Base-by-base conservation (phyloP, 1,140 invertebrate species). In the Riptortus pedestris region DNA sequence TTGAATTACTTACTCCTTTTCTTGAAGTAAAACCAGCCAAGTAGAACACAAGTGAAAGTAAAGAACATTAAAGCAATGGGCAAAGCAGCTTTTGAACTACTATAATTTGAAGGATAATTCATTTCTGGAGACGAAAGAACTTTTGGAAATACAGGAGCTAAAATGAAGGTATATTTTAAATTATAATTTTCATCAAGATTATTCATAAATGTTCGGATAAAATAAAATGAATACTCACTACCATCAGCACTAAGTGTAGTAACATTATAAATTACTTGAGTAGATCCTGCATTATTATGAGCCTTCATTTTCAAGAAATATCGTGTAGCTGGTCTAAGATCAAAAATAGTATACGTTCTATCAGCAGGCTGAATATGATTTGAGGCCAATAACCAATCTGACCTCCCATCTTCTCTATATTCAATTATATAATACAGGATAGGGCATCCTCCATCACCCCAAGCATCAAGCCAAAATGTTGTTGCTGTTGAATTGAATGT, bases 221-320 rank as follows among this genome's bases (percentile, higher is more conserved):
- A 57, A 22, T 57, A 57, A 38, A 20, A 20, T 51, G 22, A 26
- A 26, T 24, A 22, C 78, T 78, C 73, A 87, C 87, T 83, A 73
- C 85, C 87, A 70, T 83, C 81, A 22, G 84, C 75, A 1, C 85
- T 87, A 47, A 89, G 79, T 2, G 89, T 91, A 29, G 87, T 86
- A 73, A 91, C 88, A 75, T 91, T 88, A 72, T 95, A 93, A n/a
- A 90, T 78, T 0, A 87, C 87, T 45, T 87, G 83, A 0, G 89
- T 90, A 52, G 87, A 88, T 0, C 94, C 94, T 0, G 93, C 93
- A 73, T 93, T 91, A 74, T 95, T 96, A 74, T 91, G 85, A 0
- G 93, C 93, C 0, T 87, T 90, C 57, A 96, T 86, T 66, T 85
- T 83, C 29, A 96, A 79, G 67, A 88, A 85, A 74, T 96, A 96